Evolutionary conservation across 2,797 vertebrate genomes (phyloP).

Genomic region (Enteromius treurensis): DNA sequence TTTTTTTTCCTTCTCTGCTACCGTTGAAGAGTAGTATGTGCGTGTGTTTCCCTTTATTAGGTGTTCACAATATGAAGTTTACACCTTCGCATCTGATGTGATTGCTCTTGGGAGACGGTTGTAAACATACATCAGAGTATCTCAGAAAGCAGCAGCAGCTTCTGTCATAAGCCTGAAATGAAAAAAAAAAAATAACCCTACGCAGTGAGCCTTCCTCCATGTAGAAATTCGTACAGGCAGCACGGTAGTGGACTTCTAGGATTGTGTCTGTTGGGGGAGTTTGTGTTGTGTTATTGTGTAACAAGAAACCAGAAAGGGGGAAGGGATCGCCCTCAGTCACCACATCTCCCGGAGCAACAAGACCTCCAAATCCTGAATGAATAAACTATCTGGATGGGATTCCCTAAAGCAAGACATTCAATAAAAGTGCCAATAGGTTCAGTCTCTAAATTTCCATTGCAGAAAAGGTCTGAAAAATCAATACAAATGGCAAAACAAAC

Average conservation of each 20-base stretch:
- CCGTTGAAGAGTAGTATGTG: not conserved
- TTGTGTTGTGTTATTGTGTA: constrained; percentile 38
- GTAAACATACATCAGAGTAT: constrained; percentile 37
- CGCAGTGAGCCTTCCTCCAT: constrained; percentile 13
- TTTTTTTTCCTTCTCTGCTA: constrained; percentile 5
- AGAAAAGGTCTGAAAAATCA: not conserved
- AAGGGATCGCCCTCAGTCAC: constrained; percentile 27
- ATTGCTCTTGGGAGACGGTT: constrained; percentile 41
- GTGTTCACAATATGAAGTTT: constrained; percentile 20
- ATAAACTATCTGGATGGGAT: constrained; percentile 1
- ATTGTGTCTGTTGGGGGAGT: constrained; percentile 20
- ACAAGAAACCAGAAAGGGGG: constrained; percentile 6
- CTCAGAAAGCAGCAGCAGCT: constrained; percentile 18
- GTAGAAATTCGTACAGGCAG: constrained; percentile 8
- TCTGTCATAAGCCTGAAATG: constrained; percentile 36
- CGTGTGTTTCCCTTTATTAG: not conserved
- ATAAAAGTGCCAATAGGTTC: not conserved
- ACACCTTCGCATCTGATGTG: constrained; percentile 34
- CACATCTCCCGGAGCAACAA: constrained; percentile 9
- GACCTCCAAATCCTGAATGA: constrained; percentile 19
- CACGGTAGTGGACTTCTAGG: not conserved
- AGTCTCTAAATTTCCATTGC: not conserved
- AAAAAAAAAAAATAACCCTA: constrained; percentile 43
- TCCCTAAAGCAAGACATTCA: not conserved
- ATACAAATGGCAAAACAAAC: not conserved